Percentiles rank a stretch among this genome's conserved stretches.
Evolutionary conservation across 2,888 invertebrate species (phyloP).

Genomic region (Cantharis nigra): DNA sequence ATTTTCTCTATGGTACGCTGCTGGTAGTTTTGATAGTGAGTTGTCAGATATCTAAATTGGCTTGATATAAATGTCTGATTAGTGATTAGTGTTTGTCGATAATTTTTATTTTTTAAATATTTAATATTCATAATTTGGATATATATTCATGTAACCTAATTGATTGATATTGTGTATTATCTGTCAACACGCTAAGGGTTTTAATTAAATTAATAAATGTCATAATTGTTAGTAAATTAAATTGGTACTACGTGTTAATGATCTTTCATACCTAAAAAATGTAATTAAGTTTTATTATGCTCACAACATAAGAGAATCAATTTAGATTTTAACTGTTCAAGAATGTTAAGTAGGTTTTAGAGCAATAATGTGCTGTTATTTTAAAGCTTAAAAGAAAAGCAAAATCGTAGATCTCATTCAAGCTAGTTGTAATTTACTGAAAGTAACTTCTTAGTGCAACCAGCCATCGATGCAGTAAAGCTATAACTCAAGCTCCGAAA

Average conservation of each 20-base stretch:
- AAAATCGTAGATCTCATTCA: constrained; percentile 25
- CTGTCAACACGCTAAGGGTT: background rate
- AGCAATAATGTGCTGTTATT: background rate
- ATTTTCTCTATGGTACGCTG: too few relatives aligned
- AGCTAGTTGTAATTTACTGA: constrained; percentile 15
- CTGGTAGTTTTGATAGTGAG: too few relatives aligned
- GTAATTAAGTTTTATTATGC: background rate
- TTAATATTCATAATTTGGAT: background rate
- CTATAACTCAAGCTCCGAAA: constrained; percentile 12
- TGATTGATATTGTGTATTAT: background rate
- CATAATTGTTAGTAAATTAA: background rate
- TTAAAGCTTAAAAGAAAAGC: background rate
- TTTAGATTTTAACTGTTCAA: background rate
- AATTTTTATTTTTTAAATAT: background rate
- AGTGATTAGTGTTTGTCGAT: too few relatives aligned
- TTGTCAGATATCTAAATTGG: too few relatives aligned
- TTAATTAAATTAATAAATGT: background rate
- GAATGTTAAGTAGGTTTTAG: background rate
- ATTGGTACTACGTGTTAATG: background rate
- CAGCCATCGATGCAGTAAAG: constrained; percentile 16
- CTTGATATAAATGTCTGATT: too few relatives aligned
- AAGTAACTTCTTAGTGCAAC: constrained; percentile 30
- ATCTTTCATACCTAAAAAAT: background rate
- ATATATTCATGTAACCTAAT: background rate
- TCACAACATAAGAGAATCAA: background rate